phyloP scores from a whole-genome alignment of 2,113 vertebrate species.

The Hippocampus zosterae region DNA sequence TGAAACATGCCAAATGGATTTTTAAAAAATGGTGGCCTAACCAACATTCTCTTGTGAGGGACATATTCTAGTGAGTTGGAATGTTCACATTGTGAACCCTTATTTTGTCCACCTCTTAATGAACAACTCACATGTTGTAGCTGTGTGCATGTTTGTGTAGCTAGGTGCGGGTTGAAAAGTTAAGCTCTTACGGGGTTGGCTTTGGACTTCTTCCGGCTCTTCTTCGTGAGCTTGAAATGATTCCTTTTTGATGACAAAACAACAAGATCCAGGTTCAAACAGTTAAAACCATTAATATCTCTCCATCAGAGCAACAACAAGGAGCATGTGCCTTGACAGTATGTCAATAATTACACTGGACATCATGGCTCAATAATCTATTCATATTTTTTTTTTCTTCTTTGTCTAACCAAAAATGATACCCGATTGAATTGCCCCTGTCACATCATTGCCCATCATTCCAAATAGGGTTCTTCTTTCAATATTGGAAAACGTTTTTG shows the following conservation, averaged over 20 bases:
- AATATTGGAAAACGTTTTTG: background rate
- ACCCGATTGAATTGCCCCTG: background rate
- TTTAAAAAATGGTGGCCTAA: background rate
- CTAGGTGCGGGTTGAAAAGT: background rate
- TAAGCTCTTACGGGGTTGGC: conserved; percentile 32
- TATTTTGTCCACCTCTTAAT: background rate
- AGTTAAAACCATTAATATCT: background rate
- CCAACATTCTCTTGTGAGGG: background rate
- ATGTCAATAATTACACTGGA: background rate
- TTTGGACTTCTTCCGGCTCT: conserved; percentile 9
- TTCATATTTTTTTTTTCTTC: background rate
- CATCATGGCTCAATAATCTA: background rate
- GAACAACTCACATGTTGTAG: background rate
- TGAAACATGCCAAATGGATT: background rate
- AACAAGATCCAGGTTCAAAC: background rate
- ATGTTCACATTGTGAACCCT: background rate
- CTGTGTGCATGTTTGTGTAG: background rate
- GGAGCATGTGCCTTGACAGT: background rate
- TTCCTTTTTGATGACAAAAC: conserved; percentile 16
- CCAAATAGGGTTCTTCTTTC: background rate
- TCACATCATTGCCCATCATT: background rate
- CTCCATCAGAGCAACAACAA: background rate
- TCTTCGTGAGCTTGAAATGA: conserved; percentile 11
- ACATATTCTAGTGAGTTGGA: background rate
- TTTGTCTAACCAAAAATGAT: too few species aligned